These are phyloP conservation scores for Dermochelys coriacea DNA, from an alignment of 2,797 vertebrate species.

Conservation along the genomic window DNA sequence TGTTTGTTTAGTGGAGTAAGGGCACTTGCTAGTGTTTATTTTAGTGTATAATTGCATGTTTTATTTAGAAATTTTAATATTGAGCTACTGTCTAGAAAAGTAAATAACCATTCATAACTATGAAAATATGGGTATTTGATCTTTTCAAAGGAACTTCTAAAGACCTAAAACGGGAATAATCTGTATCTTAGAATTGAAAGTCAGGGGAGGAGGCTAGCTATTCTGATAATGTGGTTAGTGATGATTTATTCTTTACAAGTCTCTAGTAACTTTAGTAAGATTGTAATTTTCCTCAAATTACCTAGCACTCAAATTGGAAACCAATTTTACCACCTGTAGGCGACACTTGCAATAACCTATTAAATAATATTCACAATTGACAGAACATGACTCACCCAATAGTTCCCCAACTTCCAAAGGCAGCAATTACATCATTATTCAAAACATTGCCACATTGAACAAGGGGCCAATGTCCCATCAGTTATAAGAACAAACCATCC, in stretches of 20 bases:
- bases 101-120: background rate
- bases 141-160: background rate
- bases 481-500: background rate
- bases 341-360: background rate
- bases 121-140: background rate
- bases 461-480: background rate
- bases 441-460: background rate
- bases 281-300: background rate
- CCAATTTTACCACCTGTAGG: background rate
- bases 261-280: background rate
- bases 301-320: background rate
- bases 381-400: background rate
- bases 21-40: background rate
- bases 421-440: background rate
- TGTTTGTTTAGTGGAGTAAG: background rate
- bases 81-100: background rate
- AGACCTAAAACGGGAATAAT: background rate
- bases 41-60: background rate
- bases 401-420: background rate
- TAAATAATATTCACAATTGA: background rate
- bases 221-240: background rate
- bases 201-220: background rate
- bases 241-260: background rate
- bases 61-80: background rate
- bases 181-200: background rate